These are phyloP conservation scores for Dione vanillae DNA, from an alignment of 2,888 invertebrate genomes.

Conservation along the genomic window DNA sequence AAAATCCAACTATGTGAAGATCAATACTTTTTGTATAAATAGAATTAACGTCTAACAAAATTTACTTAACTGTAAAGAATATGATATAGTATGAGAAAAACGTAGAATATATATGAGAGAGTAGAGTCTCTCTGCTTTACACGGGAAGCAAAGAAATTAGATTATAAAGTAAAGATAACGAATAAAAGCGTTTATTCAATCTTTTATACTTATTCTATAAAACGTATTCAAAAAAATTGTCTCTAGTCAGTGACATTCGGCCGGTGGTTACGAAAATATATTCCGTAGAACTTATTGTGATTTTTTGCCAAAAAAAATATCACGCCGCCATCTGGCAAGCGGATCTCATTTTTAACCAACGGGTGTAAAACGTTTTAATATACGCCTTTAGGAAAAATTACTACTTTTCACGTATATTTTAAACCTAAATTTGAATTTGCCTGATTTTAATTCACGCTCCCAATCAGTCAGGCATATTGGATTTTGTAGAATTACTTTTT, in stretches of 20 bases:
- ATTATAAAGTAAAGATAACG: not conserved
- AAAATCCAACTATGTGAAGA: too few species aligned
- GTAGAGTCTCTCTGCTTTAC: not conserved
- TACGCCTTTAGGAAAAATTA: slow-evolving; percentile 29
- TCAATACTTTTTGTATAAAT: too few species aligned
- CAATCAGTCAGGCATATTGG: slow-evolving; percentile 17
- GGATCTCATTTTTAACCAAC: slow-evolving; percentile 59
- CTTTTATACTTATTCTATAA: not conserved
- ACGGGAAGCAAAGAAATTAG: not conserved
- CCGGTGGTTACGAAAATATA: slow-evolving; percentile 42
- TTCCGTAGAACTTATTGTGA: slow-evolving; percentile 42
- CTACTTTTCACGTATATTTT: slow-evolving; percentile 24
- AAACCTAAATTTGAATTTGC: slow-evolving; percentile 9
- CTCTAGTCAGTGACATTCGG: slow-evolving; percentile 36
- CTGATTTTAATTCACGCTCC: slow-evolving; percentile 6
- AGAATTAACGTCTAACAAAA: too few species aligned
- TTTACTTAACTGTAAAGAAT: too few species aligned
- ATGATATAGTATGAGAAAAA: too few species aligned
- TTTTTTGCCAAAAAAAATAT: slow-evolving; percentile 40
- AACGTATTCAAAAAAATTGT: slow-evolving; percentile 14
- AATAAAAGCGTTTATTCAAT: slow-evolving; percentile 5
- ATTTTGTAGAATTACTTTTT: slow-evolving; percentile 13
- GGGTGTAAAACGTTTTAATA: slow-evolving; percentile 39
- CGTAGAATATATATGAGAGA: not conserved
- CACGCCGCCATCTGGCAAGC: slow-evolving; percentile 50